phyloP scores from a whole-genome alignment of 2,797 vertebrate genomes.

The Scarus forsteni region DNA sequence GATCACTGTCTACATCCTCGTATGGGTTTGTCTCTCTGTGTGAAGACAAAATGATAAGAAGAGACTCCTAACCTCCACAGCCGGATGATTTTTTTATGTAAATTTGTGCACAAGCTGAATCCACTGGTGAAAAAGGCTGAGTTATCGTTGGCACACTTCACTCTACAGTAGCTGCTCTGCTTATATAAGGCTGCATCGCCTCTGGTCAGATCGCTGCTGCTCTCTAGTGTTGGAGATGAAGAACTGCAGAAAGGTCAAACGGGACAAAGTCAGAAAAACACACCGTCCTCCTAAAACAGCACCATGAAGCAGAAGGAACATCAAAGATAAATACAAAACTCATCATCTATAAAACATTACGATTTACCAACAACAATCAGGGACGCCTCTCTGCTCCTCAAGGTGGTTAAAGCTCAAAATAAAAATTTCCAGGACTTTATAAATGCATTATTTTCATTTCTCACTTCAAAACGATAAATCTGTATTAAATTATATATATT shows the following conservation, averaged over 20 bases:
- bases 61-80: conserved; percentile 39
- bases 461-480: too few relatives aligned
- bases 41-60: conserved; percentile 31
- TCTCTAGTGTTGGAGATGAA: conserved; percentile 69
- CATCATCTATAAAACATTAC: too few relatives aligned
- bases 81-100: conserved; percentile 46
- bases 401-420: too few relatives aligned
- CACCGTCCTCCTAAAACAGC: background rate
- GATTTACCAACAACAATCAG: too few relatives aligned
- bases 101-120: conserved; percentile 65
- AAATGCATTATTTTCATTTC: too few relatives aligned
- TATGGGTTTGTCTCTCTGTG: conserved; percentile 2
- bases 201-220: conserved; percentile 66
- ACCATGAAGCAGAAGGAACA: too few relatives aligned
- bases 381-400: too few relatives aligned
- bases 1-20: conserved; percentile 7
- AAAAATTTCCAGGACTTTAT: too few relatives aligned
- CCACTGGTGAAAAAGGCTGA: conserved; percentile 70
- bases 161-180: conserved; percentile 66
- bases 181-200: conserved; percentile 68
- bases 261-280: conserved; percentile 70
- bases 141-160: conserved; percentile 77
- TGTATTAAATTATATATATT: too few relatives aligned
- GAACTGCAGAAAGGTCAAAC: conserved; percentile 71
- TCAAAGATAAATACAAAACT: too few relatives aligned